Conservation (phyloP, 2,113 vertebrate species). For the Rynchops niger region DNA sequence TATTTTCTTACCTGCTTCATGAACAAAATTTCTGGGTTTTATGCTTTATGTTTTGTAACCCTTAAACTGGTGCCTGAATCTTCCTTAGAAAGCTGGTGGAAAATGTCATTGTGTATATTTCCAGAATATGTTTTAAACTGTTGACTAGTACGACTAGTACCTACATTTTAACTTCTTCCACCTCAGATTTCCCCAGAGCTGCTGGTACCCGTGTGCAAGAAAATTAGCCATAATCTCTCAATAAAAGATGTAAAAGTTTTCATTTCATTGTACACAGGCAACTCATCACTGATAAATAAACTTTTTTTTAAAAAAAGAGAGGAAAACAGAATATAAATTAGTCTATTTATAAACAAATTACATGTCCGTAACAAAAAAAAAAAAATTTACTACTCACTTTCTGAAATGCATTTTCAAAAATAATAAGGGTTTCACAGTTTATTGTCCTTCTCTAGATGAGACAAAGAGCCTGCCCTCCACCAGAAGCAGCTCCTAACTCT, state of each 20-base stretch:
- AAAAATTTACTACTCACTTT: neutral
- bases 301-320: neutral
- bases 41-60: neutral
- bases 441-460: neutral
- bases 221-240: neutral
- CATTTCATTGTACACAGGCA: neutral
- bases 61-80: neutral
- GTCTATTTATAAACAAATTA: neutral
- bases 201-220: neutral
- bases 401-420: neutral
- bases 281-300: neutral
- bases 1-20: neutral
- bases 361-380: neutral
- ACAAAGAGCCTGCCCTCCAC: neutral
- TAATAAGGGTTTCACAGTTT: neutral
- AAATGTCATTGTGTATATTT: neutral
- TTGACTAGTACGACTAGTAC: neutral
- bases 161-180: neutral
- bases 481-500: neutral
- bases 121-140: neutral
- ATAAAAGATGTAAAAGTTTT: neutral
- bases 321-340: neutral
- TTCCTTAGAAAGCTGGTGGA: neutral
- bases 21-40: neutral
- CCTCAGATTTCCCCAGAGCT: neutral